Percentiles rank a stretch among this genome's conserved stretches.
These are phyloP conservation scores for Drosophila pandora DNA, from an alignment of 1,140 invertebrate species.

Conservation along the genomic window DNA sequence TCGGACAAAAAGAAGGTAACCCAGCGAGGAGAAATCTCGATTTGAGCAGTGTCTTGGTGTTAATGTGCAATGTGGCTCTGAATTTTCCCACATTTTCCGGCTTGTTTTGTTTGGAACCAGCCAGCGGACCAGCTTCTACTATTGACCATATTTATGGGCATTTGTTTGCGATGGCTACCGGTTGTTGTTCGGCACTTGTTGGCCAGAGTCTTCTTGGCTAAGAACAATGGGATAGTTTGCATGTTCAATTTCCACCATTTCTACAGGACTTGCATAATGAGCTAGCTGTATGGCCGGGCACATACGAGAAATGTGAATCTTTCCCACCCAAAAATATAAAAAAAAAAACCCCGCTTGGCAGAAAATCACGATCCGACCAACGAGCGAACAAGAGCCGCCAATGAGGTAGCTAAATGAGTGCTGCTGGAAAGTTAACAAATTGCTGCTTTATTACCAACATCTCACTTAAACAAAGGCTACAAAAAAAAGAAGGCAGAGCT, in stretches of 20 bases:
- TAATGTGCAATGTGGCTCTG: conserved; percentile 59
- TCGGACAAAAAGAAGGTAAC: conserved; percentile 12
- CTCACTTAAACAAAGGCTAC: conserved; percentile 69
- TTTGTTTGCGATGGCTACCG: conserved; percentile 67
- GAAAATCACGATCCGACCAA: conserved; percentile 54
- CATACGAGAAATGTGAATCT: conserved; percentile 30
- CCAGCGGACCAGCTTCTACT: not conserved
- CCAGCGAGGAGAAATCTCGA: conserved; percentile 8
- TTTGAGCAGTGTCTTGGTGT: conserved; percentile 48
- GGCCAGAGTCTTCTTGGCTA: conserved; percentile 21
- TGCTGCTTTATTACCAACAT: conserved; percentile 81
- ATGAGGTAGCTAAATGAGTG: conserved; percentile 81
- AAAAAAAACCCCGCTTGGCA: not conserved
- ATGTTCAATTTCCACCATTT: conserved; percentile 61
- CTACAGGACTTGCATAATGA: conserved; percentile 66
- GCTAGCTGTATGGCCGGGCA: not conserved
- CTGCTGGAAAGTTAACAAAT: conserved; percentile 75
- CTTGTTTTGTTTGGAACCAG: conserved; percentile 14
- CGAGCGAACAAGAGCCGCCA: conserved; percentile 73
- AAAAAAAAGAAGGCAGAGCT: conserved; percentile 13
- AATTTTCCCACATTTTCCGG: conserved; percentile 69
- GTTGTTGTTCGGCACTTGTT: conserved; percentile 60
- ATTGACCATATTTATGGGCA: conserved; percentile 63
- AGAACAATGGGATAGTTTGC: conserved; percentile 79
- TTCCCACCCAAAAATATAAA: conserved; percentile 24